Evolutionary conservation across 2,797 vertebrate species (phyloP), one percentile per base, ranked within the genome.

Genomic region (Phrynocephalus guinanensis): DNA sequence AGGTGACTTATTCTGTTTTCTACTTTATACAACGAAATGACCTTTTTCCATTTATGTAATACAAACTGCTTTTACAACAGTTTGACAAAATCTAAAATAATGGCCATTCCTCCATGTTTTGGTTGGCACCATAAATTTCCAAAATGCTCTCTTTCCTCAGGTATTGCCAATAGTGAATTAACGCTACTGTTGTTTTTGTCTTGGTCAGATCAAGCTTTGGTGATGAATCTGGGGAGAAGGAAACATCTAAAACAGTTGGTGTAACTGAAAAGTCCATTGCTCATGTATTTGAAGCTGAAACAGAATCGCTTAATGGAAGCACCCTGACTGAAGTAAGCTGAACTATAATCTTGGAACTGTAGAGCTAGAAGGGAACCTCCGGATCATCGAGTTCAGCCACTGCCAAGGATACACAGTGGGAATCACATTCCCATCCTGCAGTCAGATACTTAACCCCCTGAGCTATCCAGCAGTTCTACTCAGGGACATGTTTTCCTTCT

Each of bases 151-250:
- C 38, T 56, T 11, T 68, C 18, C 71, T 72, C 50, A 60, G 70
- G 68, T 77, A 22, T 18, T n/a, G 71, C 13, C 48, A 15, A 72
- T 10, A 71, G 26, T 7, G 24, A 84, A 60, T 52, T 66, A 83
- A 86, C 48, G 60, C 1, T 83, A 56, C 18, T 8, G 15, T 16
- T 33, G 13, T 85, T 93, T 93, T 91, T 92, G n/a, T 30, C 89
- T 91, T 91, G 86, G n/a, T 85, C 87, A 96, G 95, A 91, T 94
- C 94, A 70, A 95, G 91, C 78, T 89, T 93, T 91, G 94, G 95
- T 93, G 96, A 96, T 60, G 96, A 96, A 87, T 90, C 92, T 91
- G 95, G 93, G 70, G 96, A 96, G 87, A 95, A 88, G 80, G 96
- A 96, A 75, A 86, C 94, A 84, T 88, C 94, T 67, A 96, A 95